phyloP scores from a whole-genome alignment of 2,797 vertebrate genomes.

The Crenuchus spilurus region DNA sequence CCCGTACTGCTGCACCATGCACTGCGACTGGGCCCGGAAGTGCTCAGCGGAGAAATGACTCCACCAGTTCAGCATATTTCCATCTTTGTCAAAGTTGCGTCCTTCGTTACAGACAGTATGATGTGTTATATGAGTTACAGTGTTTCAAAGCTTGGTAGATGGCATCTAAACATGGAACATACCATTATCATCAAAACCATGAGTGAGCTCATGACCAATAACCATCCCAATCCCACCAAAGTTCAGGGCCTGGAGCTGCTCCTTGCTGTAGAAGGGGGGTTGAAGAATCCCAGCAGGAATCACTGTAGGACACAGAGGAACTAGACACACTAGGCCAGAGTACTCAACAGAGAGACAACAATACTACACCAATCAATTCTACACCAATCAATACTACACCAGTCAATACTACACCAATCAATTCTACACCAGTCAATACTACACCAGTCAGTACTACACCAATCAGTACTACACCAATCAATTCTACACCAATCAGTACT shows the following conservation, averaged over 20 bases:
- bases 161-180: neutral
- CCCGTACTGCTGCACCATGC: constrained; percentile 91
- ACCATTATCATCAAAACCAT: constrained; percentile 95
- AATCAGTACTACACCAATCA: too few species aligned
- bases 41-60: constrained; percentile 90
- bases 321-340: neutral
- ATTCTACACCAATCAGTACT: too few species aligned
- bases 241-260: constrained; percentile 92
- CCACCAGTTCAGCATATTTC: constrained; percentile 98
- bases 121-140: neutral
- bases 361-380: too few species aligned
- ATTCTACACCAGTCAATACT: too few species aligned
- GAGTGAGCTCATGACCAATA: constrained; percentile 94
- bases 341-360: neutral
- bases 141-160: neutral
- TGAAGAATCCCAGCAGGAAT: constrained; percentile 96
- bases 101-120: constrained; percentile 69
- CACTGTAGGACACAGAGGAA: constrained; percentile 70
- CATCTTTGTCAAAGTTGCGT: constrained; percentile 92
- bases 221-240: constrained; percentile 97
- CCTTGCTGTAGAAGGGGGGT: constrained; percentile 94
- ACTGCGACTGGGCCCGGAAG: constrained; percentile 89
- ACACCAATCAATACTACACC: too few species aligned
- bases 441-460: too few species aligned
- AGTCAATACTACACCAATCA: too few species aligned